Evolutionary conservation across 1,140 invertebrate species (phyloP).

Genomic region (Helicoverpa zea): DNA sequence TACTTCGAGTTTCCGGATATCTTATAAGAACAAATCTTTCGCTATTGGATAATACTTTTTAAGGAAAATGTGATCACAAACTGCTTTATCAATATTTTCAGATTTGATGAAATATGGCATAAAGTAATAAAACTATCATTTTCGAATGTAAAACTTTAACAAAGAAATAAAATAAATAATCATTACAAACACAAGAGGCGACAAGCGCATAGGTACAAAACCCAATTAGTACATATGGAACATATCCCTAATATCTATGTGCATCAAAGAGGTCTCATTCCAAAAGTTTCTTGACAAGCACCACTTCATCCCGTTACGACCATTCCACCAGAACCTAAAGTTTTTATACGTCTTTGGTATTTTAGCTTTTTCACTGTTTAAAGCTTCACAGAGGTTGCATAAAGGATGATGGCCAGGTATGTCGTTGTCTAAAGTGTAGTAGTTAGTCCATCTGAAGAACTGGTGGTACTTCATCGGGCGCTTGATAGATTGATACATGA

Average conservation of each 20-base stretch:
- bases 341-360: slow-evolving; percentile 44
- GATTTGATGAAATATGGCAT: neutral
- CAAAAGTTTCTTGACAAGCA: slow-evolving; percentile 53
- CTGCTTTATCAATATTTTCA: neutral
- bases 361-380: slow-evolving; percentile 47
- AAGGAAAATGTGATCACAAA: neutral
- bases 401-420: slow-evolving; percentile 52
- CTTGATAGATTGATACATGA: slow-evolving; percentile 61
- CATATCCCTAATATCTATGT: slow-evolving; percentile 46
- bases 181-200: neutral
- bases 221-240: slow-evolving; percentile 46
- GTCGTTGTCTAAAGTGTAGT: slow-evolving; percentile 57
- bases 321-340: slow-evolving; percentile 66
- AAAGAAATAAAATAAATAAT: neutral
- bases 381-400: slow-evolving; percentile 62
- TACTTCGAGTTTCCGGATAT: too few relatives aligned
- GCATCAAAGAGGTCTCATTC: slow-evolving; percentile 39
- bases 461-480: slow-evolving; percentile 54
- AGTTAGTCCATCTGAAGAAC: slow-evolving; percentile 70
- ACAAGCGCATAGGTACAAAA: neutral
- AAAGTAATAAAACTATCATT: too few relatives aligned
- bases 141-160: too few relatives aligned
- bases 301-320: slow-evolving; percentile 56
- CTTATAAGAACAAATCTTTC: too few relatives aligned
- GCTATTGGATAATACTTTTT: too few relatives aligned